Evolutionary conservation across 2,888 invertebrate species (phyloP).

Genomic region (Pollenia angustigena): DNA sequence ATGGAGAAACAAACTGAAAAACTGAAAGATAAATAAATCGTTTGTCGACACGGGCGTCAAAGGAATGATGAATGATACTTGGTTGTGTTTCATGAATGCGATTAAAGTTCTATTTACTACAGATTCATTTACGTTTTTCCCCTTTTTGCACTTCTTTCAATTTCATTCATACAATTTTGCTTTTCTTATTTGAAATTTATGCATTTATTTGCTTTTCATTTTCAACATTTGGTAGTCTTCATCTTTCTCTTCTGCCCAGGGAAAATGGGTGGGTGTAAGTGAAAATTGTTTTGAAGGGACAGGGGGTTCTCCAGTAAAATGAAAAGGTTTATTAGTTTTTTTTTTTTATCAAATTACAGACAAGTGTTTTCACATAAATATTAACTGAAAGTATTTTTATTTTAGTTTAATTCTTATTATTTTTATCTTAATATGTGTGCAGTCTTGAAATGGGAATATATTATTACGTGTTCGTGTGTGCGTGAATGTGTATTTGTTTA

Average conservation of each 20-base stretch:
- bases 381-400: constrained; percentile 13
- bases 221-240: constrained; percentile 29
- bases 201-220: constrained; percentile 57
- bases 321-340: constrained; percentile 58
- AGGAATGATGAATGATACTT: constrained; percentile 65
- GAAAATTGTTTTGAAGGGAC: background rate
- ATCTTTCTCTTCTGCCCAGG: background rate
- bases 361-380: constrained; percentile 2
- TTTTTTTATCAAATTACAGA: constrained; percentile 21
- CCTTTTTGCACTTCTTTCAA: constrained; percentile 14
- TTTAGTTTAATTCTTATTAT: constrained; percentile 36
- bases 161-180: constrained; percentile 37
- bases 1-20: background rate
- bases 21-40: constrained; percentile 31
- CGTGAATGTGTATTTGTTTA: constrained; percentile 11
- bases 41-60: constrained; percentile 55
- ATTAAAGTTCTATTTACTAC: constrained; percentile 64
- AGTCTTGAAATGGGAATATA: background rate
- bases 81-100: constrained; percentile 56
- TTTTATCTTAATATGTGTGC: constrained; percentile 52
- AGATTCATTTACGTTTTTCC: constrained; percentile 31
- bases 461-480: background rate
- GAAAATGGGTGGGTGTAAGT: background rate
- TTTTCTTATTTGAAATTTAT: constrained; percentile 46
- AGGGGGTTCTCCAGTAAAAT: background rate